Percentiles rank a stretch among this genome's conserved stretches.
Evolutionary conservation across 2,113 vertebrate species (phyloP).

Genomic region (Crotalus helleri): DNA sequence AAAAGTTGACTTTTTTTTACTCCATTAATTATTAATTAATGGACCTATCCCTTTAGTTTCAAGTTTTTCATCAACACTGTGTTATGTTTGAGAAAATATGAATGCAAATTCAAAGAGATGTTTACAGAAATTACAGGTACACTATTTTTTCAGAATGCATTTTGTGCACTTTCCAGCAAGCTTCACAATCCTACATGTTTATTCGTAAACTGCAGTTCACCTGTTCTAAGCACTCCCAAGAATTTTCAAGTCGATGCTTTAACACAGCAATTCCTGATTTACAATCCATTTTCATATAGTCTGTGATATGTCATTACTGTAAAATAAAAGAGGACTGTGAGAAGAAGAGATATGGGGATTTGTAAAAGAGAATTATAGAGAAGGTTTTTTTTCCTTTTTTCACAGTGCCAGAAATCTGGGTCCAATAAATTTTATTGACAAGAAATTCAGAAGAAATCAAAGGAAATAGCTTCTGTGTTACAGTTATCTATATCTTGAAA

Average conservation of each 20-base stretch:
- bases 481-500: not conserved
- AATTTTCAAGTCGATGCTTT: not conserved
- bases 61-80: not conserved
- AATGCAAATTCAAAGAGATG: not conserved
- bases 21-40: not conserved
- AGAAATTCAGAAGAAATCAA: not conserved
- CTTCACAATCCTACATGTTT: not conserved
- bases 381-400: not conserved
- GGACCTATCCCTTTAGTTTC: not conserved
- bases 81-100: not conserved
- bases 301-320: not conserved
- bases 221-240: not conserved
- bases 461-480: not conserved
- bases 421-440: not conserved
- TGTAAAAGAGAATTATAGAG: not conserved
- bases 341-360: not conserved
- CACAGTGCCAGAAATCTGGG: not conserved
- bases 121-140: not conserved
- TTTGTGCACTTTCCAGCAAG: not conserved
- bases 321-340: not conserved
- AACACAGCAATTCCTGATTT: not conserved
- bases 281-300: not conserved
- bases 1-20: slow-evolving; percentile 12
- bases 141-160: slow-evolving; percentile 16
- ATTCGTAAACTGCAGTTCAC: not conserved